Evolutionary conservation across 2,888 invertebrate species (phyloP), one percentile per base, ranked within the genome.

Genomic region (Dorcus parallelipipedus): DNA sequence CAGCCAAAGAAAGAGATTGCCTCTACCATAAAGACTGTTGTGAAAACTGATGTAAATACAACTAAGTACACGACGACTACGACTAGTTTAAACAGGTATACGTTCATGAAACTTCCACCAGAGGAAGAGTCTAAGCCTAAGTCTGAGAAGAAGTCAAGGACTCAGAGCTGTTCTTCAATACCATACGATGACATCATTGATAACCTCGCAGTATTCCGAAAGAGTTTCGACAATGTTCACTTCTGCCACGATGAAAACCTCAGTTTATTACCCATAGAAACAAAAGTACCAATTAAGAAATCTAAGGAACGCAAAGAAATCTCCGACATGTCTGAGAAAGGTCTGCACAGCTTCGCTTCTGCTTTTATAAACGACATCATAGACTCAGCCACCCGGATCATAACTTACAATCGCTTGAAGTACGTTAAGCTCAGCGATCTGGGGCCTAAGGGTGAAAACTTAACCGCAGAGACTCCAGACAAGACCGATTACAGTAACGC

Each of bases 151-250:
- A 74, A 76, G 59, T 69, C 70, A n/a, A 67, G 77, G 50, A 78
- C 78, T 4, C 77, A 77, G 55, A 78, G 77, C 60, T 78, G 78
- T 59, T 76, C 76, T 39, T 78, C 77, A 42, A 76, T 78, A 63
- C 75, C 78, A 0, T 78, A 78, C 57, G 78, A 78, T 59, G 76
- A 78, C 64, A 73, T 78, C 40, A 78, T 78, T 52, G 78, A 78
- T 60, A 78, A 78, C 66, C 65, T 78, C 61, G 77, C 76, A 3
- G 78, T 78, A n/a, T 78, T 78, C 59, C 67, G 78, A 39, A 78
- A 78, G 57, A 68, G 76, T 56, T 78, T 78, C 64, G 76, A 76
- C 60, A 78, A 77, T 60, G 70, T 78, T 2, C 76, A 77, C 61
- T 76, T 78, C 58, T 69, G 70, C 39, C 71, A 71, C 40, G 69